These are phyloP conservation scores for Hystrix cristata DNA, from an alignment of 2,113 vertebrate species.

Conservation along the genomic window DNA sequence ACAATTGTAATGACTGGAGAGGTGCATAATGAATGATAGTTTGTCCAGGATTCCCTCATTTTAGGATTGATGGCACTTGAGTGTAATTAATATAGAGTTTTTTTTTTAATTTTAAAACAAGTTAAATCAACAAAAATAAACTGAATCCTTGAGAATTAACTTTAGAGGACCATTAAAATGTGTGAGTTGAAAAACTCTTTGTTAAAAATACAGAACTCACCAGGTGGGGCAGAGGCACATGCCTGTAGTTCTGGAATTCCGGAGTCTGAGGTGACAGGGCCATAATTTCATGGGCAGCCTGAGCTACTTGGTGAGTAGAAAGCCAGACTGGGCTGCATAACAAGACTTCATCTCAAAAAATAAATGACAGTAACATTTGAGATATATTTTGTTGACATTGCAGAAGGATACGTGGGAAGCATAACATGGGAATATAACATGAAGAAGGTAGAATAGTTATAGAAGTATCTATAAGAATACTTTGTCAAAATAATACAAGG, in stretches of 20 bases:
- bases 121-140: neutral
- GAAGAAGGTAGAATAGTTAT: neutral
- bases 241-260: too few relatives aligned
- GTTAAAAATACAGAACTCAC: neutral
- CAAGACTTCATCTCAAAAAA: neutral
- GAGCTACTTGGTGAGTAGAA: neutral
- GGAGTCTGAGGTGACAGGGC: neutral
- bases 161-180: conserved; percentile 3
- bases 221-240: too few relatives aligned
- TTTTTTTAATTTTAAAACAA: conserved; percentile 13
- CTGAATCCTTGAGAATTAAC: neutral
- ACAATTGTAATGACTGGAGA: neutral
- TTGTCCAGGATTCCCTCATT: neutral
- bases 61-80: neutral
- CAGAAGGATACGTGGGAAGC: neutral
- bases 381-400: neutral
- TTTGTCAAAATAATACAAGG: neutral
- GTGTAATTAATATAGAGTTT: neutral
- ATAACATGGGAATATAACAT: neutral
- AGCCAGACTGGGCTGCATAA: neutral
- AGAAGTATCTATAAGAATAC: neutral
- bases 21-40: neutral
- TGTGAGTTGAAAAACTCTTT: conserved; percentile 39
- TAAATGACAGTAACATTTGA: neutral
- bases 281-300: neutral